Base-by-base conservation (phyloP, 1,140 invertebrate genomes). In the Drosophila novamexicana region DNA sequence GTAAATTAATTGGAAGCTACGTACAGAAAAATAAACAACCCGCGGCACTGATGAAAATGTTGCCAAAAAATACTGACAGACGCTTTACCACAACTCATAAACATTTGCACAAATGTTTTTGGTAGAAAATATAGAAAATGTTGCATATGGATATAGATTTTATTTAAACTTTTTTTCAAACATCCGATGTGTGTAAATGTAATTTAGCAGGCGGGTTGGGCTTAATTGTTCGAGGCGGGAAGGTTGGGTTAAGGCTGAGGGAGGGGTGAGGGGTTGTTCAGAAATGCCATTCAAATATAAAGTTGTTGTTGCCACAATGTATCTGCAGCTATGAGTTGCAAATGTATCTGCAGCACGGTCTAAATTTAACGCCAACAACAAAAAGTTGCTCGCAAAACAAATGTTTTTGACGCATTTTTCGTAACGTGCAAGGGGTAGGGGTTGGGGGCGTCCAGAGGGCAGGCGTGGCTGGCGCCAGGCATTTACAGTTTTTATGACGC, bases 61-160 rank as follows among this genome's bases (percentile, higher is more conserved):
- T 29, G 29, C 53, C 16, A 61, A 52, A 61, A 79, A 53, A 50
- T 66, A 18, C 82, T 79, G 79, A 82, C 82, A 86, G 75, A 56
- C 77, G 59, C 61, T 67, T 73, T 73, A 62, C 79, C 83, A 72
- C 65, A 86, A 76, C 72, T 73, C 75, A 81, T 73, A 79, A 88
- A 86, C 82, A 86, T 72, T 81, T 78, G 45, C 59, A 63, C 65
- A 61, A 53, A 75, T 77, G 4, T 58, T 45, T 32, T 62, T 40
- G 16, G 16, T 32, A n/a, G 57, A 70, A 70, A 75, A 18, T 56
- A 57, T 29, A 29, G 22, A 29, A 29, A 29, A 29, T 22, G 18
- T 29, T 16, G 34, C 42, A 58, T 71, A 54, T 62, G 78, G 16
- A 45, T 72, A 57, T 80, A 61, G 73, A 77, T 77, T 84, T 59